phyloP scores from a whole-genome alignment of 1,140 invertebrate genomes.

The Magallana ariakensis region DNA sequence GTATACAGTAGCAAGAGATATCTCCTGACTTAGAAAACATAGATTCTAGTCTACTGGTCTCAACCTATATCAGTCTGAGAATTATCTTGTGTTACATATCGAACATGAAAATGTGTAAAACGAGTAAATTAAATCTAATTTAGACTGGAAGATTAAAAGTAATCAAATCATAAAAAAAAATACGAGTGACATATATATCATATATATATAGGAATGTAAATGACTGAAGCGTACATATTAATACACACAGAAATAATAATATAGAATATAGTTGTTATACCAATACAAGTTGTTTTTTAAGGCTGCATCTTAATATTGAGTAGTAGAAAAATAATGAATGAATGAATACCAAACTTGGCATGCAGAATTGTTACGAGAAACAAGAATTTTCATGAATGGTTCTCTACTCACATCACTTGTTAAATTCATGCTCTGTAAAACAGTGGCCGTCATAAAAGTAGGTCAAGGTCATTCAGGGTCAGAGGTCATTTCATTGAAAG shows the following conservation, averaged over 20 bases:
- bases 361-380: conserved; percentile 19
- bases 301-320: no score
- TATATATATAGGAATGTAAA: not conserved
- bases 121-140: no score
- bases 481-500: not conserved
- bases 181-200: no score
- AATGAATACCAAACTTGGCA: not conserved
- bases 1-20: no score
- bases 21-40: no score
- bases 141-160: no score
- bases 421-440: conserved; percentile 35
- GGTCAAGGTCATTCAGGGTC: not conserved
- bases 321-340: not conserved
- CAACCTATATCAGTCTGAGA: no score
- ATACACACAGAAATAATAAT: not conserved
- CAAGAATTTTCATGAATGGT: not conserved
- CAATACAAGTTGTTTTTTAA: no score
- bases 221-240: not conserved
- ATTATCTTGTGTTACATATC: no score
- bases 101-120: no score
- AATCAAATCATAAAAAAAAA: no score
- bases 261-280: not conserved
- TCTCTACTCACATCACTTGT: conserved; percentile 19
- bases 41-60: no score
- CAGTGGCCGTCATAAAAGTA: not conserved